Conservation (phyloP, 1,140 invertebrate genomes). For the Atta texana region DNA sequence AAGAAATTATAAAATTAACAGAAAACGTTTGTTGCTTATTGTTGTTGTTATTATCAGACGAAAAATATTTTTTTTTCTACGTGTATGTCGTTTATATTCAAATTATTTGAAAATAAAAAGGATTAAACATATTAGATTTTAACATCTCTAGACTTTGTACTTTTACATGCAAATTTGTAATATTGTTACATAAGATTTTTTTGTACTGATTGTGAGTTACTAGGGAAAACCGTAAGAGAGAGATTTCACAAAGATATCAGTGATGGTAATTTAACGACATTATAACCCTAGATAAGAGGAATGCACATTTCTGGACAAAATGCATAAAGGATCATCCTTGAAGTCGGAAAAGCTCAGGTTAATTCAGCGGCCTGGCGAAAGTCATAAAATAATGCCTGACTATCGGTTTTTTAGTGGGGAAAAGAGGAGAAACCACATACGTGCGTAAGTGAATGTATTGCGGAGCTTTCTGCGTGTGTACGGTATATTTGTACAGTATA, state of each 20-base stretch:
- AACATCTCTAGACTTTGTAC: neutral
- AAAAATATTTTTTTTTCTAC: neutral
- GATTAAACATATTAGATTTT: neutral
- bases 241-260: slow-evolving; percentile 52
- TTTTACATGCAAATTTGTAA: neutral
- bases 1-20: neutral
- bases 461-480: slow-evolving; percentile 12
- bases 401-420: slow-evolving; percentile 46
- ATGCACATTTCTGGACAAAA: slow-evolving; percentile 57
- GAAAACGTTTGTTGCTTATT: neutral
- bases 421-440: slow-evolving; percentile 27
- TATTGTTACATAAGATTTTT: slow-evolving; percentile 26
- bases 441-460: neutral
- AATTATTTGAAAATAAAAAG: neutral
- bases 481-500: neutral
- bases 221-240: neutral
- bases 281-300: slow-evolving; percentile 49
- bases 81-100: no score
- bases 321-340: slow-evolving; percentile 61
- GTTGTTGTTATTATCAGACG: neutral
- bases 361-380: slow-evolving; percentile 69
- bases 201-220: no score
- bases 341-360: slow-evolving; percentile 67
- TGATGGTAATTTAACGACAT: slow-evolving; percentile 66
- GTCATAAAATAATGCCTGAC: slow-evolving; percentile 77